phyloP scores from a whole-genome alignment of 2,797 vertebrate genomes.

The Cyclopterus lumpus region DNA sequence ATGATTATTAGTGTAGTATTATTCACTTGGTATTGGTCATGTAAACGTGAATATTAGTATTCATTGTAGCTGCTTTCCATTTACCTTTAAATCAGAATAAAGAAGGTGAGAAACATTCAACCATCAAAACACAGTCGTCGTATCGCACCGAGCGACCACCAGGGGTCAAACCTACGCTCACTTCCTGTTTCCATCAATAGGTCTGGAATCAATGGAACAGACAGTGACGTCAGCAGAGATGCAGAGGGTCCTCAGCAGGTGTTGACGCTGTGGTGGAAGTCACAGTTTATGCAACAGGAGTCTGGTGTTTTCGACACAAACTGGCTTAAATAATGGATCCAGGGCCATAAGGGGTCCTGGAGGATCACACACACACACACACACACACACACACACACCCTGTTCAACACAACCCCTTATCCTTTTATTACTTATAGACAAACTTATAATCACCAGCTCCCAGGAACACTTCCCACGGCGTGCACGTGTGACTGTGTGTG shows the following conservation, averaged over 20 bases:
- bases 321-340: conserved; percentile 75
- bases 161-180: background rate
- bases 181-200: conserved; percentile 13
- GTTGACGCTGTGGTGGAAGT: conserved; percentile 22
- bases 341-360: conserved; percentile 61
- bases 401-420: conserved; percentile 6
- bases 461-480: background rate
- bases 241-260: background rate
- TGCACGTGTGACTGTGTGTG: conserved; percentile 1
- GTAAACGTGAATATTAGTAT: no score
- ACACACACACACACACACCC: background rate
- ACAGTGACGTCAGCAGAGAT: conserved; percentile 22
- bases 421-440: background rate
- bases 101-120: background rate
- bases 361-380: conserved; percentile 14
- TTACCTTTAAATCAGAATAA: background rate
- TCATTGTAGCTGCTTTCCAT: background rate
- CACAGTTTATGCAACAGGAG: conserved; percentile 36
- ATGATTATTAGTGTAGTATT: no score
- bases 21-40: no score
- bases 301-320: conserved; percentile 11
- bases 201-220: conserved; percentile 12
- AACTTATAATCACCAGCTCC: background rate
- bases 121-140: background rate
- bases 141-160: no score